phyloP scores from a whole-genome alignment of 2,888 invertebrate species.

The Diaphora mendica region DNA sequence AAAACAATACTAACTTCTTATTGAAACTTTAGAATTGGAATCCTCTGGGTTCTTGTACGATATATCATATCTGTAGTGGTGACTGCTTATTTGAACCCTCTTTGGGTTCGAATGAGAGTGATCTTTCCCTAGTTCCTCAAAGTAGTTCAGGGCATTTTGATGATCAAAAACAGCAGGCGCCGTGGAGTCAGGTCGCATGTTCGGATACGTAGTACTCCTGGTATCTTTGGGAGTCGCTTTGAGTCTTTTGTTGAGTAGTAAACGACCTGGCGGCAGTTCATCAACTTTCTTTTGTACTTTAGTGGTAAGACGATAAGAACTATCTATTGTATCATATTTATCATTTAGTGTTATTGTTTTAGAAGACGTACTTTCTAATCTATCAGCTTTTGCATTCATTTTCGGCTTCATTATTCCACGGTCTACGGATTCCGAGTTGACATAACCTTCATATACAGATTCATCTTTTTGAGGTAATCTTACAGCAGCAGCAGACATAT shows the following conservation, averaged over 20 bases:
- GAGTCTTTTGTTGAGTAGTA: neutral
- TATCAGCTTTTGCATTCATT: neutral
- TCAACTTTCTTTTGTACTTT: neutral
- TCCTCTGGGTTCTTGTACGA: constrained; percentile 15
- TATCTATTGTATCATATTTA: neutral
- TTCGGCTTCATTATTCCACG: neutral
- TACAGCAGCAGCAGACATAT: neutral
- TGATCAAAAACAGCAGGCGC: neutral
- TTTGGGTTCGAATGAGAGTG: constrained; percentile 35
- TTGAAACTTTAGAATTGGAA: neutral
- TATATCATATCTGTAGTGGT: constrained; percentile 58
- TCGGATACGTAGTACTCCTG: neutral
- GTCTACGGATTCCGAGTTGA: neutral
- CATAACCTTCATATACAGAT: neutral
- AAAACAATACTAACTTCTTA: constrained; percentile 1
- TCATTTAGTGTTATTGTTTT: neutral
- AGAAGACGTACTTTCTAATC: neutral
- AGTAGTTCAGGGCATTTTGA: neutral
- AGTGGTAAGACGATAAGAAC: neutral
- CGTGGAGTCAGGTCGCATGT: neutral
- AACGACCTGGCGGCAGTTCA: neutral
- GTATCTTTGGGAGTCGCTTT: neutral
- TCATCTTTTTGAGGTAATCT: neutral
- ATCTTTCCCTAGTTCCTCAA: neutral
- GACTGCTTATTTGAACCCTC: constrained; percentile 52